These are phyloP conservation scores for Leucoraja erinaceus DNA, from an alignment of 2,113 vertebrate genomes.

Conservation along the genomic window DNA sequence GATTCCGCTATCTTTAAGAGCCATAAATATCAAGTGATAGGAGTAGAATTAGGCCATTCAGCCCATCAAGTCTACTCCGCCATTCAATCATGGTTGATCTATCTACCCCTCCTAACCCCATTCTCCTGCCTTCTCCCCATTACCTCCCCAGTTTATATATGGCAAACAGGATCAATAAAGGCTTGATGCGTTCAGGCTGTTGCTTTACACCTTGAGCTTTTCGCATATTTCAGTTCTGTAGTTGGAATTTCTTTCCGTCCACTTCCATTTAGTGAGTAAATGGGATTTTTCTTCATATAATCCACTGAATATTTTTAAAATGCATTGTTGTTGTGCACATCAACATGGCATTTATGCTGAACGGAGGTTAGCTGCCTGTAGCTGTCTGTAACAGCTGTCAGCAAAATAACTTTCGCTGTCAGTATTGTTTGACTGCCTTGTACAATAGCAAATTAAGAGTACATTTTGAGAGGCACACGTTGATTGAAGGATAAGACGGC, in stretches of 20 bases:
- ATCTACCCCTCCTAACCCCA: too few species aligned
- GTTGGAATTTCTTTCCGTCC: not conserved
- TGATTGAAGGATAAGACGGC: slow-evolving; percentile 2
- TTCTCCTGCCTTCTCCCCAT: too few species aligned
- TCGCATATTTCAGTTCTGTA: not conserved
- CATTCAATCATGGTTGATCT: too few species aligned
- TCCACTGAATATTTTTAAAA: not conserved
- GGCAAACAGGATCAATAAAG: not conserved
- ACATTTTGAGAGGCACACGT: not conserved
- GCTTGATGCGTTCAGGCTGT: not conserved
- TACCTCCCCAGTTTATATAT: too few species aligned
- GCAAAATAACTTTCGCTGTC: not conserved
- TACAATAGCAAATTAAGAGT: not conserved
- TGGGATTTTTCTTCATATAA: not conserved
- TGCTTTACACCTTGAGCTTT: not conserved
- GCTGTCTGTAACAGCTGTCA: not conserved
- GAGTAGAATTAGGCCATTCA: too few species aligned
- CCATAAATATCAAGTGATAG: too few species aligned
- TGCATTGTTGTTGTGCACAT: not conserved
- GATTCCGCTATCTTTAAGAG: too few species aligned
- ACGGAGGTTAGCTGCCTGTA: not conserved
- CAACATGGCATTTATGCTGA: not conserved
- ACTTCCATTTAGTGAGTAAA: not conserved
- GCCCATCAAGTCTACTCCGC: too few species aligned
- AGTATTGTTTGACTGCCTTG: too few species aligned